A percentile compares a stretch with the other conserved stretches of the same genome.
Conservation (phyloP, 2,888 invertebrate species). For the Torymus tubicola region DNA sequence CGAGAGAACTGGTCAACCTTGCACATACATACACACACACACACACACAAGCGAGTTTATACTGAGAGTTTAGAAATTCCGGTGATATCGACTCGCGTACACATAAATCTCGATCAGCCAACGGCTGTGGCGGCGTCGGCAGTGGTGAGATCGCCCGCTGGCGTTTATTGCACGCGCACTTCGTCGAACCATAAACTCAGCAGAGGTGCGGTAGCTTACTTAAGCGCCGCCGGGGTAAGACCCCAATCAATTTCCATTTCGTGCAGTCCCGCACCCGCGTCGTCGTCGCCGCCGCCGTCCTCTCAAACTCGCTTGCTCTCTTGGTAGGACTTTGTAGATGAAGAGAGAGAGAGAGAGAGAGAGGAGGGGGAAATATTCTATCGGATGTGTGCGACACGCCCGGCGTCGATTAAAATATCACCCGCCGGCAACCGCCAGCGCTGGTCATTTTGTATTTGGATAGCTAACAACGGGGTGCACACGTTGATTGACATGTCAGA, state of each 20-base stretch:
- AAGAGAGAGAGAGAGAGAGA: too few species aligned
- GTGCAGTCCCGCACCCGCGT: slow-evolving; percentile 20
- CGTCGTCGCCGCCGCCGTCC: background rate
- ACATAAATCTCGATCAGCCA: too few species aligned
- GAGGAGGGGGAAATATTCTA: too few species aligned
- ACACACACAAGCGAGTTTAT: too few species aligned
- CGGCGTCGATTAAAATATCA: slow-evolving; percentile 37
- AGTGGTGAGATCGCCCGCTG: slow-evolving; percentile 46
- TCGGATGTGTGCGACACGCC: too few species aligned
- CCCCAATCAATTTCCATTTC: slow-evolving; percentile 63
- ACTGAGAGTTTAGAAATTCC: too few species aligned
- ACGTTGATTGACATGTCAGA: too few species aligned
- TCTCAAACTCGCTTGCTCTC: slow-evolving; percentile 1
- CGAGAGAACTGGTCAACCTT: too few species aligned
- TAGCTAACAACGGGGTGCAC: background rate
- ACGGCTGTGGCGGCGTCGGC: too few species aligned
- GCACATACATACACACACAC: too few species aligned
- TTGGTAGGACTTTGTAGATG: background rate
- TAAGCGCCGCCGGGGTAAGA: slow-evolving; percentile 33
- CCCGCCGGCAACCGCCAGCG: background rate
- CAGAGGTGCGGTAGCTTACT: slow-evolving; percentile 23
- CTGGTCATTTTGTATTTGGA: background rate
- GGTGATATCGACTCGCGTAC: too few species aligned
- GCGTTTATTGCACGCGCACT: slow-evolving; percentile 50
- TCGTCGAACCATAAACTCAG: slow-evolving; percentile 20